A percentile compares a stretch with the other conserved stretches of the same genome.
Evolutionary conservation across 2,888 invertebrate species (phyloP).

Genomic region (Caenorhabditis plicata): DNA sequence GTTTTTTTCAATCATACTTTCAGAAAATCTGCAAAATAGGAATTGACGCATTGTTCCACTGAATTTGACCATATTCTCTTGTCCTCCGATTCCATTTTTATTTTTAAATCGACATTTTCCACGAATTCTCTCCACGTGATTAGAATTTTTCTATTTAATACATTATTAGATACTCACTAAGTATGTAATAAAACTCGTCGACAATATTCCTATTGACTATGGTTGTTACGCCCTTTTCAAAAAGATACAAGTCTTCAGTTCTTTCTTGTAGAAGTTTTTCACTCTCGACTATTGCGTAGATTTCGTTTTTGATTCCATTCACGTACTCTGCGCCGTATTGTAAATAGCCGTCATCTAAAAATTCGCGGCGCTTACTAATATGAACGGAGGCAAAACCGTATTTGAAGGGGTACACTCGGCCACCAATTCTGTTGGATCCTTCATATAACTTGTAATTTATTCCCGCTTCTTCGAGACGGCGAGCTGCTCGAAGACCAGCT

Average conservation of each 20-base stretch:
- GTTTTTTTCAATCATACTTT: no score
- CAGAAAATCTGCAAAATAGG: no score
- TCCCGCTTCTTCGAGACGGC: constrained; percentile 19
- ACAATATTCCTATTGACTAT: constrained; percentile 31
- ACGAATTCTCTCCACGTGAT: constrained; percentile 8
- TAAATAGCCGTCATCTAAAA: constrained; percentile 41
- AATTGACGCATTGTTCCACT: no score
- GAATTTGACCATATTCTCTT: no score
- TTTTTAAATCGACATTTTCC: neutral
- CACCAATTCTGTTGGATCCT: constrained; percentile 52
- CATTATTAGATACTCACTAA: no score
- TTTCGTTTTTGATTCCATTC: constrained; percentile 55
- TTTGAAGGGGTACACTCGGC: constrained; percentile 50
- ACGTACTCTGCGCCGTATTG: constrained; percentile 60
- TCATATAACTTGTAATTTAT: constrained; percentile 42
- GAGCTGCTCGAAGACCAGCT: constrained; percentile 37
- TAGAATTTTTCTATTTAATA: constrained; percentile 8
- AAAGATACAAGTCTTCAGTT: constrained; percentile 13
- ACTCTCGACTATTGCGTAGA: constrained; percentile 46
- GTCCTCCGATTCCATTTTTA: constrained; percentile 2
- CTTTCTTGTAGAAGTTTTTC: constrained; percentile 4
- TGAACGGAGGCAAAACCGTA: constrained; percentile 16
- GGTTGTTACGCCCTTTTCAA: constrained; percentile 8
- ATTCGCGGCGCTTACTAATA: neutral
- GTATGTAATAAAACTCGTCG: constrained; percentile 7